Percentiles rank a stretch among this genome's conserved stretches.
phyloP scores from a whole-genome alignment of 2,797 vertebrate genomes.

The Poeciliopsis presidionis region DNA sequence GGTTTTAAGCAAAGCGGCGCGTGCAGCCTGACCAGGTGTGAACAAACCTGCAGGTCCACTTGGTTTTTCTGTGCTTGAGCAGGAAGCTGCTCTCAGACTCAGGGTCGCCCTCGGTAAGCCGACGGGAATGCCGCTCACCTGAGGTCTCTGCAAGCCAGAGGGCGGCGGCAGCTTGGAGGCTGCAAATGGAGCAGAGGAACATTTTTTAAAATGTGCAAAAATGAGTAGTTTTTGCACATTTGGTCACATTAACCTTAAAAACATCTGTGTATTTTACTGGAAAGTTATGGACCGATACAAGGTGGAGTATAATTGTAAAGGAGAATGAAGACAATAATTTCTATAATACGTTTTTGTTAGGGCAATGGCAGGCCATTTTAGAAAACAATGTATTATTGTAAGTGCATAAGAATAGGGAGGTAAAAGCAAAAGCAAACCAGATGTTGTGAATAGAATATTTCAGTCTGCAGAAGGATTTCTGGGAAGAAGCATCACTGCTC shows the following conservation, averaged over 20 bases:
- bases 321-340: not conserved
- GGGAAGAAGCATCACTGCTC: constrained; percentile 46
- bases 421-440: not conserved
- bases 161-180: constrained; percentile 47
- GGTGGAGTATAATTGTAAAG: not conserved
- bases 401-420: not conserved
- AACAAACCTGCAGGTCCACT: constrained; percentile 47
- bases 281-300: not conserved
- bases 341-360: not conserved
- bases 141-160: constrained; percentile 42
- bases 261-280: not conserved
- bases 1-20: not conserved
- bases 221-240: not conserved
- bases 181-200: constrained; percentile 20
- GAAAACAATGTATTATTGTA: not conserved
- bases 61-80: constrained; percentile 33
- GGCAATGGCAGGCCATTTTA: not conserved
- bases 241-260: not conserved
- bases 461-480: not conserved
- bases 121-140: constrained; percentile 18
- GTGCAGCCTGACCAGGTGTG: not conserved
- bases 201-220: not conserved
- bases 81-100: constrained; percentile 16
- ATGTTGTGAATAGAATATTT: not conserved
- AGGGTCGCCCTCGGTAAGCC: constrained; percentile 37